Conservation (phyloP, 2,888 invertebrate species). For the Thysanoteuthis rhombus region DNA sequence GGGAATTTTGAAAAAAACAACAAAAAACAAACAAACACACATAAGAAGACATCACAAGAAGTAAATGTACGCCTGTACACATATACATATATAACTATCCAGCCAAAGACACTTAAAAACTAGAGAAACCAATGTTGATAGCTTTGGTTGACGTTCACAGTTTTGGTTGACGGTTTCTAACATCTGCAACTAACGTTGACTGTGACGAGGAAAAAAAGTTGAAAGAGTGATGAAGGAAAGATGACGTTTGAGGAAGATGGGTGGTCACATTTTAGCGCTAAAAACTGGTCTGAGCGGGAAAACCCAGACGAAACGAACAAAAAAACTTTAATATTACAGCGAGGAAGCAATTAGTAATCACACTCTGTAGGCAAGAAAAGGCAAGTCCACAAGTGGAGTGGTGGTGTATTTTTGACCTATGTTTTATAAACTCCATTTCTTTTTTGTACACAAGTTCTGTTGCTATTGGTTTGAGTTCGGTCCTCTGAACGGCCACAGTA, state of each 20-base stretch:
- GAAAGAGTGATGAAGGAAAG: not conserved
- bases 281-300: not conserved
- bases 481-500: not conserved
- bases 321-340: not conserved
- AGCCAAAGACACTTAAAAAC: too few relatives aligned
- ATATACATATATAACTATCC: too few relatives aligned
- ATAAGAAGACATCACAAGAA: too few relatives aligned
- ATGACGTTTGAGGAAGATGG: not conserved
- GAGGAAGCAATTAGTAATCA: not conserved
- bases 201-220: not conserved
- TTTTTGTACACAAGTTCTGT: not conserved
- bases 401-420: not conserved
- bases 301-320: not conserved
- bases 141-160: too few relatives aligned
- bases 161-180: too few relatives aligned
- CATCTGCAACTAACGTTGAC: not conserved
- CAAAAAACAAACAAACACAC: too few relatives aligned
- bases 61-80: too few relatives aligned
- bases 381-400: not conserved
- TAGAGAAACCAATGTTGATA: too few relatives aligned
- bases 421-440: not conserved
- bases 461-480: not conserved
- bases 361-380: not conserved
- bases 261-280: not conserved
- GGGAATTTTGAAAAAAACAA: too few relatives aligned